These are phyloP conservation scores for Dryococelus australis DNA, from an alignment of 2,888 invertebrate genomes.

Conservation along the genomic window DNA sequence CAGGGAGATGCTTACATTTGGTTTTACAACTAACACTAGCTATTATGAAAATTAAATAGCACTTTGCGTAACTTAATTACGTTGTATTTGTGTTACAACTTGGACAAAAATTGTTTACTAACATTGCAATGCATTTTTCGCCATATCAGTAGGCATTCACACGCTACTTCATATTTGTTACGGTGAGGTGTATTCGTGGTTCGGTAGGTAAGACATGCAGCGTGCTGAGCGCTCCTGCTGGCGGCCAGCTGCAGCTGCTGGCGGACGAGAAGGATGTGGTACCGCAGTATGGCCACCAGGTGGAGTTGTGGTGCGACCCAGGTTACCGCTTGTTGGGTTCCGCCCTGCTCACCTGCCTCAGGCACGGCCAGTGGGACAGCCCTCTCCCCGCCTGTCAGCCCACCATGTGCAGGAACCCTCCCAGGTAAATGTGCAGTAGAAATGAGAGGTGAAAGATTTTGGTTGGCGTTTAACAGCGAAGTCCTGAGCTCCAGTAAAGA, in stretches of 20 bases:
- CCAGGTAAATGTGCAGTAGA: constrained; percentile 17
- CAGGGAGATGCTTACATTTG: no score
- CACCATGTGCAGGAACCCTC: constrained; percentile 57
- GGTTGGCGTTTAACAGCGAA: neutral
- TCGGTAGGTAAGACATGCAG: constrained; percentile 34
- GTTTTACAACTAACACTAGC: no score
- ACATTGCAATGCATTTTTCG: no score
- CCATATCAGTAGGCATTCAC: no score
- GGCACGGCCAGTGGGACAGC: constrained; percentile 64
- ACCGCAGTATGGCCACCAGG: constrained; percentile 58
- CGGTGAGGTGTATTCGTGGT: no score
- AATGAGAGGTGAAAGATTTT: neutral
- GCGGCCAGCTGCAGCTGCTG: constrained; percentile 30
- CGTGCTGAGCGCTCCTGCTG: constrained; percentile 13
- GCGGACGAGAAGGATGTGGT: constrained; percentile 26
- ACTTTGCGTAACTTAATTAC: no score
- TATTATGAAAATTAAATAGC: no score
- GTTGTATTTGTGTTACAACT: no score
- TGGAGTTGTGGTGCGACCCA: constrained; percentile 63
- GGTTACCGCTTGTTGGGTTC: constrained; percentile 60
- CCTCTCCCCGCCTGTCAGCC: constrained; percentile 58
- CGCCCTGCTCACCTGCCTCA: constrained; percentile 62
- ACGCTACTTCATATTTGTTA: no score
- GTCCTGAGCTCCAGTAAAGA: neutral
- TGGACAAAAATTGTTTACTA: no score